Conservation (phyloP, 1,140 invertebrate genomes). For the Drosophila tropicalis region DNA sequence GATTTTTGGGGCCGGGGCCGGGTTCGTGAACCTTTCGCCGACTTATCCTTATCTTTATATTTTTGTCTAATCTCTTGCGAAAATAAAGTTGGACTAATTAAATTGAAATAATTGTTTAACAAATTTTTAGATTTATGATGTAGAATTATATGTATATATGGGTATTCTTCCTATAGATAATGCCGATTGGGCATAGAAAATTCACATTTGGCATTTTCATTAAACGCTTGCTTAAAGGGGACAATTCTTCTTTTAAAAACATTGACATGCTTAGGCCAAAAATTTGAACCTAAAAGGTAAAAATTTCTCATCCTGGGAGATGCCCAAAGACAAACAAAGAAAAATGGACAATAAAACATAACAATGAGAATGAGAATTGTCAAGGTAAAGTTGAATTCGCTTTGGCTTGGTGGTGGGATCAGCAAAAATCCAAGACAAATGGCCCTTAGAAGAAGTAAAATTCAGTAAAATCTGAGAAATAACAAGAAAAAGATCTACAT, state of each 20-base stretch:
- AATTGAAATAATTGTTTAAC: slow-evolving; percentile 2
- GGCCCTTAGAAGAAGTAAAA: slow-evolving; percentile 44
- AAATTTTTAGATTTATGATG: neutral
- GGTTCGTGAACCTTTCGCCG: no score
- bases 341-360: slow-evolving; percentile 26
- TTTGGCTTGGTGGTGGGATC: slow-evolving; percentile 10
- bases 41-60: neutral
- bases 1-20: no score
- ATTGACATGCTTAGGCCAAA: slow-evolving; percentile 60
- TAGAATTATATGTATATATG: neutral
- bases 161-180: neutral
- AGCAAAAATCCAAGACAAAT: slow-evolving; percentile 46
- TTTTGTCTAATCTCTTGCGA: neutral
- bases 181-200: slow-evolving; percentile 28
- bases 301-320: slow-evolving; percentile 47
- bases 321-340: slow-evolving; percentile 54
- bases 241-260: slow-evolving; percentile 51
- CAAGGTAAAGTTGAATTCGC: slow-evolving; percentile 32
- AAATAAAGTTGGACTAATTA: neutral
- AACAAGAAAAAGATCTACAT: neutral
- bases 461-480: slow-evolving; percentile 26
- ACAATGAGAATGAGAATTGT: slow-evolving; percentile 53
- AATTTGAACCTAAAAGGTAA: slow-evolving; percentile 35
- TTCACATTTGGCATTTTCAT: slow-evolving; percentile 74
- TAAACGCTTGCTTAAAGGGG: slow-evolving; percentile 56